These are phyloP conservation scores for Polylopha cassiicola DNA, from an alignment of 2,888 invertebrate genomes.

Conservation along the genomic window DNA sequence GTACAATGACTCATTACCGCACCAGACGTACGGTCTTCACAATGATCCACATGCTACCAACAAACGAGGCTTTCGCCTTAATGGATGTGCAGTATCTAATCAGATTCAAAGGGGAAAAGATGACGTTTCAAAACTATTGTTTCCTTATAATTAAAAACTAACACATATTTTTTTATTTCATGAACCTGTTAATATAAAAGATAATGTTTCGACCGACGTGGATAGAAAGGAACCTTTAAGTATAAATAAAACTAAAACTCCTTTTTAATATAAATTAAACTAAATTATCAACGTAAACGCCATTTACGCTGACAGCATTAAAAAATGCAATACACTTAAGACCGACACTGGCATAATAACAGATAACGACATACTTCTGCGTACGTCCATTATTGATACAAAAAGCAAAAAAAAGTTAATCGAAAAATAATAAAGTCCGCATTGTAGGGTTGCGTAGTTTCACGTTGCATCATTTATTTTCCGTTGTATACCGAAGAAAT, in stretches of 20 bases:
- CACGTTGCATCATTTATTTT: conserved; percentile 70
- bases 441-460: conserved; percentile 46
- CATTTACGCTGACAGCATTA: background rate
- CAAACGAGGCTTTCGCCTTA: conserved; percentile 37
- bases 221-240: conserved; percentile 3
- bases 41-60: conserved; percentile 44
- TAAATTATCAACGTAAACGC: conserved; percentile 1
- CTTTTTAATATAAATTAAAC: too few relatives aligned
- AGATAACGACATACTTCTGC: conserved; percentile 21
- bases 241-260: conserved; percentile 1
- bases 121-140: too few relatives aligned
- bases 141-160: conserved; percentile 11
- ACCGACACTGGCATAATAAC: conserved; percentile 20
- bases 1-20: conserved; percentile 56
- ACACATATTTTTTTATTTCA: too few relatives aligned
- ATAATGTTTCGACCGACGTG: too few relatives aligned
- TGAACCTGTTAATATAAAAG: too few relatives aligned
- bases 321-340: conserved; percentile 7
- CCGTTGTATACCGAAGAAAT: conserved; percentile 64
- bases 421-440: conserved; percentile 55
- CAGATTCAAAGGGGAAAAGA: too few relatives aligned
- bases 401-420: conserved; percentile 47
- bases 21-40: conserved; percentile 37
- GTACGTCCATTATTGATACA: conserved; percentile 19
- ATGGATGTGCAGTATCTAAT: conserved; percentile 20